These are phyloP conservation scores for Scrobipalpa costella DNA, from an alignment of 2,888 invertebrate species.

Conservation along the genomic window DNA sequence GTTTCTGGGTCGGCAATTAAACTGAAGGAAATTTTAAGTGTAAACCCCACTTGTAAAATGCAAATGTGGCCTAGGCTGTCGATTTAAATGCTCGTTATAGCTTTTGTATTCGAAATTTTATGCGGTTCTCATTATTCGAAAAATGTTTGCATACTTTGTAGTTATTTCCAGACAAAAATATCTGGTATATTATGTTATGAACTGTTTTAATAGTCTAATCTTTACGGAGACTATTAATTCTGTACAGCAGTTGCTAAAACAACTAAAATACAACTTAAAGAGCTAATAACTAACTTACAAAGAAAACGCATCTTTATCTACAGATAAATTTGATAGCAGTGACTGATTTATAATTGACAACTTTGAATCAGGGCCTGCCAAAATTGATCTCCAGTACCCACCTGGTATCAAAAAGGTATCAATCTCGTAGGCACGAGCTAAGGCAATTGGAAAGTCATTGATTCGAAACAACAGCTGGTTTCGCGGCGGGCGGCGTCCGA, in stretches of 20 bases:
- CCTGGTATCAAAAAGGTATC: not conserved
- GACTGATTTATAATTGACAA: not conserved
- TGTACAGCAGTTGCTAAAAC: too few relatives aligned
- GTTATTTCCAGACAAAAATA: too few relatives aligned
- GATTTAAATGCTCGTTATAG: slow-evolving; percentile 25
- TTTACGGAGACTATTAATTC: too few relatives aligned
- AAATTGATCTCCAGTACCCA: not conserved
- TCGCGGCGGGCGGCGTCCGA: slow-evolving; percentile 46
- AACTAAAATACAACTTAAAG: too few relatives aligned
- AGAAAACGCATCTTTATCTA: not conserved
- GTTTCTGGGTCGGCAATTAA: slow-evolving; percentile 32
- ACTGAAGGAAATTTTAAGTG: slow-evolving; percentile 20
- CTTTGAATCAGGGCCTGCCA: not conserved
- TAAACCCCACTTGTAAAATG: slow-evolving; percentile 5
- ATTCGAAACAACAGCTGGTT: slow-evolving; percentile 53
- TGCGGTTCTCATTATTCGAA: slow-evolving; percentile 20
- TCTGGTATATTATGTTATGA: too few relatives aligned
- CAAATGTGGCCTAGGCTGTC: slow-evolving; percentile 45
- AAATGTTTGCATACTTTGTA: slow-evolving; percentile 20
- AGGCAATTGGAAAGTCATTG: slow-evolving; percentile 57
- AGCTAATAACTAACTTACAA: too few relatives aligned
- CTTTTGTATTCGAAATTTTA: not conserved
- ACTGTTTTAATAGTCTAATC: too few relatives aligned
- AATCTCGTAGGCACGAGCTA: slow-evolving; percentile 29
- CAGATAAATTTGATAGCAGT: not conserved